Evolutionary conservation across 2,113 vertebrate species (phyloP).

Genomic region (Melanostigma gelatinosum): DNA sequence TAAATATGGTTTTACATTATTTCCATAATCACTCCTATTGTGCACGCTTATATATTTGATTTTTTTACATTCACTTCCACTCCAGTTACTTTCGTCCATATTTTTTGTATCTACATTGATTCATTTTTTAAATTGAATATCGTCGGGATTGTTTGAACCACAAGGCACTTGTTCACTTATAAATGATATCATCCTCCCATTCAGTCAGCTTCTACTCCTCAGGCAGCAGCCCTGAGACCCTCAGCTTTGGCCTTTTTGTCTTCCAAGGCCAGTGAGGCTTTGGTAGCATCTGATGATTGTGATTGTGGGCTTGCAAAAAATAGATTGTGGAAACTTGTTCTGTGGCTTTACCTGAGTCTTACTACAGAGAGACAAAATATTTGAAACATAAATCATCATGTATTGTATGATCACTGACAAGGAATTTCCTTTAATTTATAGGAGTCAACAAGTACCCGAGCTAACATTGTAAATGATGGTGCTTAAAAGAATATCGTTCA

Average conservation of each 20-base stretch:
- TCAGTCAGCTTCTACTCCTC: conserved; percentile 1
- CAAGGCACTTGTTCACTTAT: not conserved
- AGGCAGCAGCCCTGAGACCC: not conserved
- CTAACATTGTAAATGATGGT: no score
- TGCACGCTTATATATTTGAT: not conserved
- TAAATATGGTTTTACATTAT: not conserved
- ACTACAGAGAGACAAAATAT: not conserved
- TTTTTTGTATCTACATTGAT: not conserved
- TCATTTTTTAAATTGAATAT: not conserved
- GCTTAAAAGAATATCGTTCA: no score
- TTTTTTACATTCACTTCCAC: no score
- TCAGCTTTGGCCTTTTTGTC: conserved; percentile 11
- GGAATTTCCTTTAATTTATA: no score
- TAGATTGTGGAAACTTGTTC: not conserved
- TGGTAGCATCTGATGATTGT: conserved; percentile 27
- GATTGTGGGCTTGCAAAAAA: not conserved
- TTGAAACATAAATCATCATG: not conserved
- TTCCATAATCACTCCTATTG: not conserved
- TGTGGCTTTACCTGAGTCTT: not conserved
- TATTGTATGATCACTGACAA: not conserved
- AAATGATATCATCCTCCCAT: not conserved
- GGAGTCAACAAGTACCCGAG: no score
- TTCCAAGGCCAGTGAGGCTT: conserved; percentile 34
- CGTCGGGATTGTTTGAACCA: not conserved
- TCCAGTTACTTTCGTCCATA: not conserved